Evolutionary conservation across 2,888 invertebrate genomes (phyloP).

Genomic region (Sceliomorpha sp.): DNA sequence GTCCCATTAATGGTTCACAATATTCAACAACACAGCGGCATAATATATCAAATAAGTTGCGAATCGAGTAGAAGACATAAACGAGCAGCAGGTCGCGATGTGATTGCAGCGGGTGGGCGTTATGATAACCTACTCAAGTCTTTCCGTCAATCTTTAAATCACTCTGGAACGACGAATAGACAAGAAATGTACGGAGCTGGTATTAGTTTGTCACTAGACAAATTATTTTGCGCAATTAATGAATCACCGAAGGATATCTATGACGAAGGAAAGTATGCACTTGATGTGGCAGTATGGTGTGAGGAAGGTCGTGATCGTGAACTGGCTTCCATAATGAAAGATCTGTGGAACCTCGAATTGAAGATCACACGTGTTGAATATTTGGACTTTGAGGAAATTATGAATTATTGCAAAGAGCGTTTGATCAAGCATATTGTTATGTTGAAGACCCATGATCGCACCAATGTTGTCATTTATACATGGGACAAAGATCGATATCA

Average conservation of each 20-base stretch:
- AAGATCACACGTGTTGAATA: conserved; percentile 84
- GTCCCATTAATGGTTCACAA: conserved; percentile 84
- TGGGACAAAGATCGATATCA: conserved; percentile 86
- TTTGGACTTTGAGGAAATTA: conserved; percentile 84
- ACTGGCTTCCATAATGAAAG: conserved; percentile 82
- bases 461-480: conserved; percentile 82
- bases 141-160: conserved; percentile 84
- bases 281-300: conserved; percentile 86
- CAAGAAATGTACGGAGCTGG: too few species aligned
- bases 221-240: conserved; percentile 85
- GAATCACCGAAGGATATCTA: conserved; percentile 80
- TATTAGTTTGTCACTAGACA: conserved; percentile 91
- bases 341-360: conserved; percentile 88
- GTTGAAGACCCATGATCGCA: conserved; percentile 83
- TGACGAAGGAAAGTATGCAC: conserved; percentile 79
- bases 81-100: conserved; percentile 83
- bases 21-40: conserved; percentile 85
- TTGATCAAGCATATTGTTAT: conserved; percentile 83
- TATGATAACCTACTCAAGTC: conserved; percentile 91
- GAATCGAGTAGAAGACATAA: conserved; percentile 82
- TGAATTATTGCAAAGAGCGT: conserved; percentile 73
- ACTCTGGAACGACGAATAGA: background rate
- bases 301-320: conserved; percentile 83
- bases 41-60: conserved; percentile 86
- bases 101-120: conserved; percentile 93